These are phyloP conservation scores for Corapipo altera DNA, from an alignment of 2,113 vertebrate species.

Conservation along the genomic window DNA sequence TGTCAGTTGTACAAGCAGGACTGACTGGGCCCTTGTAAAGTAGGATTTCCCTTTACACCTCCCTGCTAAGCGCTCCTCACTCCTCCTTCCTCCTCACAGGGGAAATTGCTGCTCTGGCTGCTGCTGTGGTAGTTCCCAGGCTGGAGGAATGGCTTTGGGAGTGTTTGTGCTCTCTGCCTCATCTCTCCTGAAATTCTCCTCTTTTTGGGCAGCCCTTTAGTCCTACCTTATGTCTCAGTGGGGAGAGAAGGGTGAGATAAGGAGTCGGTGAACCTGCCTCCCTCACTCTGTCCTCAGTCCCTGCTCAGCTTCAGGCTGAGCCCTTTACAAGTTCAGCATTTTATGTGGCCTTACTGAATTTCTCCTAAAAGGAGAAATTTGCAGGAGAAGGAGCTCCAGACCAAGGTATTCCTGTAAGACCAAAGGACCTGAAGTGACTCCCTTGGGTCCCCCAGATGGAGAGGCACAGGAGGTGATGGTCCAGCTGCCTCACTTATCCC, in stretches of 20 bases:
- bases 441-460: neutral
- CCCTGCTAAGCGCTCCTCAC: neutral
- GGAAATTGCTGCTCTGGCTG: neutral
- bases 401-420: neutral
- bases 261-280: fast-evolving
- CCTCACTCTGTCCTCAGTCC: neutral
- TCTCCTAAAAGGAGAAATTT: neutral
- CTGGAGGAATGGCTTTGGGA: neutral
- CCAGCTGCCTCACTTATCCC: neutral
- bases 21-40: neutral
- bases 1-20: conserved; percentile 16
- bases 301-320: neutral
- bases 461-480: neutral
- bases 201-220: neutral
- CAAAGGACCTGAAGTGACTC: neutral
- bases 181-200: fast-evolving
- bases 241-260: neutral
- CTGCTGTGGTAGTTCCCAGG: neutral
- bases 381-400: neutral
- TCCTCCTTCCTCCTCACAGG: neutral
- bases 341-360: neutral
- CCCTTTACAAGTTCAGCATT: neutral
- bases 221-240: neutral
- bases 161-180: neutral
- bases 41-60: conserved; percentile 13